Base-by-base conservation (phyloP, 1,140 invertebrate species). In the Megalopta genalis region DNA sequence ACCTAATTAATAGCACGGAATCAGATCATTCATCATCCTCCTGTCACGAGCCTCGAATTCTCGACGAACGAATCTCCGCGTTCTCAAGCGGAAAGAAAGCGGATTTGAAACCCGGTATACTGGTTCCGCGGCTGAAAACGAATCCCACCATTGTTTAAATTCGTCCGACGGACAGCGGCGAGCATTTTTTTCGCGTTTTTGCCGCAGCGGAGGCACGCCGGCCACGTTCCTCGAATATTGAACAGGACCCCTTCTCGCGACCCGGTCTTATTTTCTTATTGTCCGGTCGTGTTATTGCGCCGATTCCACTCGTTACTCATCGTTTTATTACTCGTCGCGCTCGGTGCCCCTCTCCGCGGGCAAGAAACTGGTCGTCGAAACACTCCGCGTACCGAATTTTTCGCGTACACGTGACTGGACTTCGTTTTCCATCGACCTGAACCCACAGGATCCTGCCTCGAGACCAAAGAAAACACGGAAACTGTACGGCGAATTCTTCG, bases 21-120 rank as follows among this genome's bases (percentile, higher is more conserved):
- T 77, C 76, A 72, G 76, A 54, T 42, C 60, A 46, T 54, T 68
- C 68, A 71, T 64, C 68, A 72, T 72, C 63, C 68, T 65, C 42
- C 42, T 72, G 60, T 32, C 69, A 60, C 76, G 76, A 78, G 76
- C 76, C 7, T 72, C 23, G 76, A 72, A 78, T 78, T 78, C 76
- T 67, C 12, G 18, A 25, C 7, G 4, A 21, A 25, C 27, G 72
- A 65, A 52, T 52, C 49, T 9, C 23, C 49, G 9, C 46, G 14
- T 1, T 18, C 37, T 59, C 16, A 32, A 21, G 39, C 23, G 32
- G 8, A 78, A 57, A 72, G 16, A 12, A 27, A 52, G 14, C 5
- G 2, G 10, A 7, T 14, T 3, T 18, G 25, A n/a, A 16, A 60
- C 42, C 16, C 49, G 32, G 7, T 8, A n/a, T 21, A 21, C 57